Percentiles rank a stretch among this genome's conserved stretches.
Conservation (phyloP, 92 coral and sea anemone species). For the Palythoa grandiflora region DNA sequence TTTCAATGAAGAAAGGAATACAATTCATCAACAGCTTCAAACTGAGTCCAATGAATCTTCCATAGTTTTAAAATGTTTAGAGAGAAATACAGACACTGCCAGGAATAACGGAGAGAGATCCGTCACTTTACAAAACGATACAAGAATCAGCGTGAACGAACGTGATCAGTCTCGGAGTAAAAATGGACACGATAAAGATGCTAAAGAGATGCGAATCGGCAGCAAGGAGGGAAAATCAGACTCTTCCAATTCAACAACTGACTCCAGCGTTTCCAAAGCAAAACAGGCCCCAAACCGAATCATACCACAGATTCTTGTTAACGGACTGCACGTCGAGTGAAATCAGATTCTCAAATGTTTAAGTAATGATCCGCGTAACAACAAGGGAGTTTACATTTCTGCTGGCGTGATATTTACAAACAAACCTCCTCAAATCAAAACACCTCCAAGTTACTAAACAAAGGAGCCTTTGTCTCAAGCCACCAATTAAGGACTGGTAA, state of each 20-base stretch:
- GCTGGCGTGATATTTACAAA: too few relatives aligned
- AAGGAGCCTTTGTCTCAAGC: too few relatives aligned
- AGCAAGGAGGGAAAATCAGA: not conserved
- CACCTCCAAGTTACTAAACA: too few relatives aligned
- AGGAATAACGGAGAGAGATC: not conserved
- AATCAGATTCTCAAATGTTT: not conserved
- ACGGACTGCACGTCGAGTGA: conserved; percentile 13
- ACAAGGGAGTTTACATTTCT: too few relatives aligned
- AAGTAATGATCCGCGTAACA: too few relatives aligned
- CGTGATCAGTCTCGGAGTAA: not conserved
- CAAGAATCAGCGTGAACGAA: not conserved
- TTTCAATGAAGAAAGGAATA: not conserved
- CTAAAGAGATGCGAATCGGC: not conserved
- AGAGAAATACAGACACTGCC: not conserved
- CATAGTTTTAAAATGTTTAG: conserved; percentile 1
- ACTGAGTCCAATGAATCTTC: not conserved
- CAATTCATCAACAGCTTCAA: not conserved
- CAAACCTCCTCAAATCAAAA: too few relatives aligned
- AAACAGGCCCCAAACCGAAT: not conserved
- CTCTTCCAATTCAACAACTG: not conserved
- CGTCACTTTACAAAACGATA: not conserved
- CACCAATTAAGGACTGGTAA: too few relatives aligned
- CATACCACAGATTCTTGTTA: conserved; percentile 27
- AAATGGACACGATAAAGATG: not conserved
- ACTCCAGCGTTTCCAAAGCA: not conserved